Conservation (phyloP, 2,888 invertebrate species). For the Alviniconcha strummeri region DNA sequence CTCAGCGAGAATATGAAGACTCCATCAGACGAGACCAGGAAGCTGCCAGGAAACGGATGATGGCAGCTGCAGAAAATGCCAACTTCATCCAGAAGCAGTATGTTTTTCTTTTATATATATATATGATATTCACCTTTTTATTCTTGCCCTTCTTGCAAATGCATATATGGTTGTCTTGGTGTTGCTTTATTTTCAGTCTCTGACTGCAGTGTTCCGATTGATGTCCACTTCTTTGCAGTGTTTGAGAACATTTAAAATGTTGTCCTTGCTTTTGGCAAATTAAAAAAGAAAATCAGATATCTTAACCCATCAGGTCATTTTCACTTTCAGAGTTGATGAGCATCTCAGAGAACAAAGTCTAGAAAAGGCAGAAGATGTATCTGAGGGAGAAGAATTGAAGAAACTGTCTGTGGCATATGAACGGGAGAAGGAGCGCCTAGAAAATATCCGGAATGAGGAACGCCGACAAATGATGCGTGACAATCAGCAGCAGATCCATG, state of each 20-base stretch:
- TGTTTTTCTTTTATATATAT: neutral
- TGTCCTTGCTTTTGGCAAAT: no score
- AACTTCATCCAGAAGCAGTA: slow-evolving; percentile 40
- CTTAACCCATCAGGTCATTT: no score
- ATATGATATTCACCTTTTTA: no score
- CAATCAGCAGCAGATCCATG: slow-evolving; percentile 68
- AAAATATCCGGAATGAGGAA: slow-evolving; percentile 65
- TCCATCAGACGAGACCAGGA: slow-evolving; percentile 65
- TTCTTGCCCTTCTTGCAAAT: no score
- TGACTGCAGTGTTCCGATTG: no score
- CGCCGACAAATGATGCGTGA: slow-evolving; percentile 62
- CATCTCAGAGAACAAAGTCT: slow-evolving; percentile 55
- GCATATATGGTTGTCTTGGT: no score
- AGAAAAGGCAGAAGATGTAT: slow-evolving; percentile 51
- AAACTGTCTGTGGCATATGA: slow-evolving; percentile 66
- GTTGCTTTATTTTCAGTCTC: no score
- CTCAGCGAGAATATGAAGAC: slow-evolving; percentile 63
- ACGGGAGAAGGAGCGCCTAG: slow-evolving; percentile 66
- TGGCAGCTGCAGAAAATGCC: slow-evolving; percentile 56
- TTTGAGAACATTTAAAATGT: no score
- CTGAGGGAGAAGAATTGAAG: slow-evolving; percentile 70
- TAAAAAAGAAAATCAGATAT: no score
- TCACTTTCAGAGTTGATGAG: slow-evolving; percentile 56
- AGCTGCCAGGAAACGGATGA: slow-evolving; percentile 56
- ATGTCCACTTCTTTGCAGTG: no score